Conservation (phyloP, 1,140 invertebrate genomes). For the Drosophila nigrodunni region DNA sequence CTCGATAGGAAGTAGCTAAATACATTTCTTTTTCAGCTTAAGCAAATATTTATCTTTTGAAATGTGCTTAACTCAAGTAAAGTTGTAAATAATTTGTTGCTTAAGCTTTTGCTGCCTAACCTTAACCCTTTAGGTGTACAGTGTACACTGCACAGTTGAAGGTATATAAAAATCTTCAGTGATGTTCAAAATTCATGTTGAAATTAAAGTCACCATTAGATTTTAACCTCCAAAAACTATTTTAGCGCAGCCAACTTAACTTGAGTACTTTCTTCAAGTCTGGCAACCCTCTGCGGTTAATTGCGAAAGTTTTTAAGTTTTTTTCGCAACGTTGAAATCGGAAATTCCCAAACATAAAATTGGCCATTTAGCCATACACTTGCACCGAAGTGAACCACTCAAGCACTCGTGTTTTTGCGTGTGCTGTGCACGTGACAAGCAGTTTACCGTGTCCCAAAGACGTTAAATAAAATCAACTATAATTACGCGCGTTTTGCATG, state of each 20-base stretch:
- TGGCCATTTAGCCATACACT: conserved; percentile 1
- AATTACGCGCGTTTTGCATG: conserved; percentile 63
- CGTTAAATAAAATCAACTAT: conserved; percentile 47
- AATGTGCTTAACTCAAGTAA: too few species aligned
- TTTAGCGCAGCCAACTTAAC: not conserved
- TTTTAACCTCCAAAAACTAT: not conserved
- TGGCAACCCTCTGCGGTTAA: not conserved
- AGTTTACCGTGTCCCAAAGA: conserved; percentile 36
- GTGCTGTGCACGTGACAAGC: conserved; percentile 62
- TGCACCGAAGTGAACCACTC: not conserved
- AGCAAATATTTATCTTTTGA: too few species aligned
- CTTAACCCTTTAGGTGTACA: too few species aligned
- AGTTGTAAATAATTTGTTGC: too few species aligned
- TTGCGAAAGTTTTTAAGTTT: not conserved
- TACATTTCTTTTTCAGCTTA: too few species aligned
- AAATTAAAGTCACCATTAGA: too few species aligned
- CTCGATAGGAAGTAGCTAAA: not conserved
- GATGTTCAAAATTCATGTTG: too few species aligned
- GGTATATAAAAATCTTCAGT: too few species aligned
- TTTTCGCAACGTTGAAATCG: not conserved
- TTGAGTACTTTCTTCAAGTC: not conserved
- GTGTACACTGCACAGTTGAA: too few species aligned
- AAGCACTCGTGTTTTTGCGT: conserved; percentile 22
- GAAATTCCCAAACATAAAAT: conserved; percentile 1
- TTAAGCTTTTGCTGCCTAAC: too few species aligned